Conservation (phyloP, 2,888 invertebrate species). For the Catocala fraxini region DNA sequence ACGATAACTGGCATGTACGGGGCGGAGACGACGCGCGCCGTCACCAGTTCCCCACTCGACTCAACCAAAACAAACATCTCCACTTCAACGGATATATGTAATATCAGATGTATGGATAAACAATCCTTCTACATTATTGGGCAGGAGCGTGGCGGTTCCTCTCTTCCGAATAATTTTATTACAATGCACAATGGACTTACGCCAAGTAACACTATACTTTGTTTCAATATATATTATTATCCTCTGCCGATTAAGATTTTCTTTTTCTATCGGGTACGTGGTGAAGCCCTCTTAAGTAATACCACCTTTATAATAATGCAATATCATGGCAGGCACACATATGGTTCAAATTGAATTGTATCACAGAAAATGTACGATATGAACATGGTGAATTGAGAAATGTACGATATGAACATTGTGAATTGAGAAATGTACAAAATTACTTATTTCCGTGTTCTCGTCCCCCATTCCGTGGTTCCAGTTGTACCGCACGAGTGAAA, state of each 20-base stretch:
- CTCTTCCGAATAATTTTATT: too few relatives aligned
- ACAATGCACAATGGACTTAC: too few relatives aligned
- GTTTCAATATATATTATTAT: too few relatives aligned
- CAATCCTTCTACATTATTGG: too few relatives aligned
- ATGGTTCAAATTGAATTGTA: background rate
- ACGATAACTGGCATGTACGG: conserved; percentile 58
- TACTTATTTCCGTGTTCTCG: conserved; percentile 48
- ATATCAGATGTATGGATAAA: too few relatives aligned
- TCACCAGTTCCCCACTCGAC: conserved; percentile 58
- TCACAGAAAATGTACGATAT: background rate
- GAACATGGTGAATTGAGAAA: conserved; percentile 17
- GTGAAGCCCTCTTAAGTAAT: too few relatives aligned
- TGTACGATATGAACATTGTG: conserved; percentile 1
- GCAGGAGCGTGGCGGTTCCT: too few relatives aligned
- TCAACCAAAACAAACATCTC: conserved; percentile 61
- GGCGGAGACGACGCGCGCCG: conserved; percentile 70
- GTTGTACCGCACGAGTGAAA: conserved; percentile 36
- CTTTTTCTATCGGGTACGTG: too few relatives aligned
- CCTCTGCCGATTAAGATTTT: too few relatives aligned
- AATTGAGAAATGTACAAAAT: conserved; percentile 38
- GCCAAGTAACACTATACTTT: too few relatives aligned
- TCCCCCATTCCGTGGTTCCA: conserved; percentile 39
- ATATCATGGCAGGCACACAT: conserved; percentile 18
- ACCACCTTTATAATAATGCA: too few relatives aligned
- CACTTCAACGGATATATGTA: conserved; percentile 32